phyloP scores from a whole-genome alignment of 2,113 vertebrate genomes.

The Gila orcuttii region DNA sequence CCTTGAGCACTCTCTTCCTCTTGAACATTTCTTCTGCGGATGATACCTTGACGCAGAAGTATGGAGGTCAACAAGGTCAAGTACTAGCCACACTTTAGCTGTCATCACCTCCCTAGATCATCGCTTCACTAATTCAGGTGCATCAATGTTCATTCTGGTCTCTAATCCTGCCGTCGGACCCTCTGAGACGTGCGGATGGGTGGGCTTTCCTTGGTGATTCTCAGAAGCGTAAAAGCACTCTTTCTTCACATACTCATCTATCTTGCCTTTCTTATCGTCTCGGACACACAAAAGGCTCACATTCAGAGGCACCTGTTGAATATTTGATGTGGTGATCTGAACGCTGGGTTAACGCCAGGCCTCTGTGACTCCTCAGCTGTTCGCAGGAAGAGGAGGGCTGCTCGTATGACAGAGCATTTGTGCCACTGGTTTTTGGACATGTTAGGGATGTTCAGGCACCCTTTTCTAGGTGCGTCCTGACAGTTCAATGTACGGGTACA shows the following conservation, averaged over 20 bases:
- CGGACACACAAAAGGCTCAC: conserved; percentile 40
- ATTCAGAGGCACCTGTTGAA: conserved; percentile 56
- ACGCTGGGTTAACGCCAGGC: conserved; percentile 49
- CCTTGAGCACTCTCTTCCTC: conserved; percentile 55
- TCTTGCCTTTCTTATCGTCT: neutral
- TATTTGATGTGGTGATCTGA: conserved; percentile 58
- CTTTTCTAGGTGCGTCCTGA: neutral
- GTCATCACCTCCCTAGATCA: conserved; percentile 12
- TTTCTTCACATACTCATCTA: neutral
- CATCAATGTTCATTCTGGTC: too few relatives aligned
- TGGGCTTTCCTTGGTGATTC: neutral
- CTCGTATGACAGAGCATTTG: conserved; percentile 32
- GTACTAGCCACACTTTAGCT: conserved; percentile 1
- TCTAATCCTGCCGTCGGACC: neutral
- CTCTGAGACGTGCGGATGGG: neutral
- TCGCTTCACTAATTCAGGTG: neutral
- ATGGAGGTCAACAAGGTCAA: neutral
- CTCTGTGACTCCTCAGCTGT: conserved; percentile 53
- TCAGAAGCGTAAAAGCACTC: neutral
- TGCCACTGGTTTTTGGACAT: neutral
- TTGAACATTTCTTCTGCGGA: conserved; percentile 52
- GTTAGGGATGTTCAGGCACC: neutral
- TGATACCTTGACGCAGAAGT: neutral
- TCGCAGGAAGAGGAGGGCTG: conserved; percentile 44
- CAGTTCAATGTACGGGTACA: neutral